phyloP scores from a whole-genome alignment of 2,797 vertebrate genomes.

The Crenichthys baileyi region DNA sequence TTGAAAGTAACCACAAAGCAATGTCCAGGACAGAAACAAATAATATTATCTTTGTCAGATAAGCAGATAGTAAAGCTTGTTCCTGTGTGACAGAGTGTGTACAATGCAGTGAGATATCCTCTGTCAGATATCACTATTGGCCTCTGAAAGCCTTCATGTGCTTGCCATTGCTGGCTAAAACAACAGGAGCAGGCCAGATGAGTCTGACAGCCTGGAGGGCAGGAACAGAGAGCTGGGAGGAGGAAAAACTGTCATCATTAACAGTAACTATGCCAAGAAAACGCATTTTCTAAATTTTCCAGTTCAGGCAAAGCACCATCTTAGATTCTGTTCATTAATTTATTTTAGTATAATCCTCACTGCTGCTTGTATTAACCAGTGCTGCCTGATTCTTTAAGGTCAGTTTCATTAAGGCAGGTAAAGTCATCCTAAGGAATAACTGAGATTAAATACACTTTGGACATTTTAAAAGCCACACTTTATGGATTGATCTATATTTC shows the following conservation, averaged over 20 bases:
- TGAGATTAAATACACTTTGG: too few relatives aligned
- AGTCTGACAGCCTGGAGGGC: constrained; percentile 64
- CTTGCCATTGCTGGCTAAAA: constrained; percentile 81
- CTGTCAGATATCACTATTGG: constrained; percentile 76
- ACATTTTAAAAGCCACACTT: background rate
- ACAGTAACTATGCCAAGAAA: constrained; percentile 18
- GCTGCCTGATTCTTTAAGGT: too few relatives aligned
- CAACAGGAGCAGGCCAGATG: constrained; percentile 72
- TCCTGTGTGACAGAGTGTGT: constrained; percentile 36
- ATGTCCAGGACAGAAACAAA: constrained; percentile 18
- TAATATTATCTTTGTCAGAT: constrained; percentile 20
- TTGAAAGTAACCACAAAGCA: constrained; percentile 42
- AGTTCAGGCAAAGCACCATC: constrained; percentile 16
- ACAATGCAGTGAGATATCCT: constrained; percentile 60
- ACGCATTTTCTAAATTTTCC: constrained; percentile 22
- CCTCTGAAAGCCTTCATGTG: constrained; percentile 77
- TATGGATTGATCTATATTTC: background rate
- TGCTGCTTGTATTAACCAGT: too few relatives aligned
- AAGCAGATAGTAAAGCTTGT: constrained; percentile 24
- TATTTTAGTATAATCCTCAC: too few relatives aligned
- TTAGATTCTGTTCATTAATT: background rate
- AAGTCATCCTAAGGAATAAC: too few relatives aligned
- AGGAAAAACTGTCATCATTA: constrained; percentile 39
- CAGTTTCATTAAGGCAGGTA: too few relatives aligned
- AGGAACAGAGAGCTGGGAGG: constrained; percentile 15